Percentiles rank a stretch among this genome's conserved stretches.
Conservation (phyloP, 37 sponge, comb jelly and placozoan genomes). For the Oscarella lobularis region DNA sequence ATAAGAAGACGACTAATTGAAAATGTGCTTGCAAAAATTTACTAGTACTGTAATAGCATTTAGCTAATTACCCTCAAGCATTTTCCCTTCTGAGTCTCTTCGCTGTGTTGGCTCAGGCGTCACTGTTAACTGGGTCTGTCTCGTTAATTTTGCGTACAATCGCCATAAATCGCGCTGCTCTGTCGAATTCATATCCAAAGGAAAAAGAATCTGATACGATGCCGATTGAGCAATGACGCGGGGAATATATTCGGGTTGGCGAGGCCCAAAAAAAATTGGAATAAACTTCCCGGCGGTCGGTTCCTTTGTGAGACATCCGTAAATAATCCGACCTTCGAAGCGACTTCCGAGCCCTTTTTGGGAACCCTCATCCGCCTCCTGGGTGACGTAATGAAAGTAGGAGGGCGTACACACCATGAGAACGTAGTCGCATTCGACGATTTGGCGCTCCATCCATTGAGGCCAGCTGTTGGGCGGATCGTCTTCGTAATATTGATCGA, state of each 20-base stretch:
- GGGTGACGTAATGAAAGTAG: neutral
- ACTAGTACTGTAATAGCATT: too few relatives aligned
- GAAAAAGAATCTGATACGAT: neutral
- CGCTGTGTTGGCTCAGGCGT: too few relatives aligned
- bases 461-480: neutral
- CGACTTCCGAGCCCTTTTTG: neutral
- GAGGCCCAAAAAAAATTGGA: neutral
- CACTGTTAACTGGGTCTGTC: neutral
- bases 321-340: neutral
- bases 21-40: too few relatives aligned
- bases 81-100: too few relatives aligned
- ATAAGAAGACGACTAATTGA: too few relatives aligned
- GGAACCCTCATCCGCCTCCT: neutral
- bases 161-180: neutral
- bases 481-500: neutral
- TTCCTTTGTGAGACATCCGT: neutral
- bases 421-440: neutral
- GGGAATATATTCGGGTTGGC: neutral
- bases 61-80: too few relatives aligned
- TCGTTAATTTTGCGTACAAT: neutral
- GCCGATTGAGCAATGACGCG: neutral
- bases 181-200: neutral
- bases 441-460: neutral
- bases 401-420: neutral
- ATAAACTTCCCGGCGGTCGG: conserved; percentile 1